Evolutionary conservation across 2,797 vertebrate species (phyloP).

Genomic region (Myotis daubentonii): DNA sequence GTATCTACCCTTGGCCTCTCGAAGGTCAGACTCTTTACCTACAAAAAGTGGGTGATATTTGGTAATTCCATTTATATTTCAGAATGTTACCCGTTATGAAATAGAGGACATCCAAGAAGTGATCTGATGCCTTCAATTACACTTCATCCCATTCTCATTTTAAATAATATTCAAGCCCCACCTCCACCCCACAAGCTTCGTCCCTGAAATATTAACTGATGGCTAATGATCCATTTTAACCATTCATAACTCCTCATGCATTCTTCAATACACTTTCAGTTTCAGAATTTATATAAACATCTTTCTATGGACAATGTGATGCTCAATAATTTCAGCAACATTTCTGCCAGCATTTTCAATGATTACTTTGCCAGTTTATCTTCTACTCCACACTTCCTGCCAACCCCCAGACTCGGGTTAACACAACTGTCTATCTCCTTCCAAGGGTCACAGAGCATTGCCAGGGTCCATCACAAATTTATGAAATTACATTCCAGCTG

Average conservation of each 20-base stretch:
- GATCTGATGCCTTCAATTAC: background rate
- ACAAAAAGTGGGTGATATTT: background rate
- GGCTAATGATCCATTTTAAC: background rate
- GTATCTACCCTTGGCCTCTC: background rate
- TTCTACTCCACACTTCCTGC: background rate
- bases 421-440: conserved; percentile 34
- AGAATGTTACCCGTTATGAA: background rate
- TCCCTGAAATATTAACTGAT: background rate
- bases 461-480: conserved; percentile 22
- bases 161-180: background rate
- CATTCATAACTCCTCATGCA: background rate
- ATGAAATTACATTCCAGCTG: conserved; percentile 33
- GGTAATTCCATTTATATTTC: conserved; percentile 20
- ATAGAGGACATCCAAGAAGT: background rate
- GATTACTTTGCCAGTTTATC: conserved; percentile 23
- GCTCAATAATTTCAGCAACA: background rate
- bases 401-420: background rate
- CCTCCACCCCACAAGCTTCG: background rate
- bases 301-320: background rate
- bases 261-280: background rate
- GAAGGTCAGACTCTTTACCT: background rate
- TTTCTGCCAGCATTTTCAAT: background rate
- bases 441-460: background rate
- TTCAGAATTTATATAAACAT: background rate
- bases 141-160: background rate